Base-by-base conservation (phyloP, 2,888 invertebrate species). In the Apodemia hepburni region DNA sequence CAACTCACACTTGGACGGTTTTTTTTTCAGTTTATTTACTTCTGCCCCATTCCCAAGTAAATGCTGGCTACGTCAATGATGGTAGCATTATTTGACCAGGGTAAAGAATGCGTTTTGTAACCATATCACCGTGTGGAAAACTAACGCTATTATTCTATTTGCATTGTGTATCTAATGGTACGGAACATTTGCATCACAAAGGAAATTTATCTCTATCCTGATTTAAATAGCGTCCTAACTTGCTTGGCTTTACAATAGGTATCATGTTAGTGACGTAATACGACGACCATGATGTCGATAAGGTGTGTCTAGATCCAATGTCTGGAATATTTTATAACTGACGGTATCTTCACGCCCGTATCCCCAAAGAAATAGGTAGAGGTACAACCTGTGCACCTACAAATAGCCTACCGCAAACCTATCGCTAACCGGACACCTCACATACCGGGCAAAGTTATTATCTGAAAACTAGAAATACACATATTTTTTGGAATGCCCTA, bases 121-220 rank as follows among this genome's bases (percentile, higher is more conserved):
- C 45, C 17, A 17, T 47, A 47, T 47, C 2, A 6, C 2, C 15
- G 38, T 47, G 45, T 47, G 45, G 45, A 47, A 8, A 47, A 47
- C 45, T n/a, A 47, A 47, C 45, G 45, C 45, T 47, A 47, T 47
- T 47, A 47, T 47, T 47, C 45, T 47, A 47, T 47, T 47, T 47
- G 45, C 45, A 17, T 47, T 47, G 45, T 47, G 45, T 47, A 47
- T 47, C n/a, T 47, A 47, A 17, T 17, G 45, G 45, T 47, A 47
- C 45, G 17, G 15, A 17, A 47, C n/a, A 17, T 17, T n/a, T 1
- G 3, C 45, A 17, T 1, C 15, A 47, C 8, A 8, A 17, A 47
- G 17, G 8, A 47, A 47, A 47, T 7, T 17, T 17, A 47, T 47
- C n/a, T 17, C 45, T 47, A 47, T 47, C 6, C 8, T 8, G 17